These are phyloP conservation scores for Tetragonula carbonaria DNA, from an alignment of 2,888 invertebrate species.

Conservation along the genomic window DNA sequence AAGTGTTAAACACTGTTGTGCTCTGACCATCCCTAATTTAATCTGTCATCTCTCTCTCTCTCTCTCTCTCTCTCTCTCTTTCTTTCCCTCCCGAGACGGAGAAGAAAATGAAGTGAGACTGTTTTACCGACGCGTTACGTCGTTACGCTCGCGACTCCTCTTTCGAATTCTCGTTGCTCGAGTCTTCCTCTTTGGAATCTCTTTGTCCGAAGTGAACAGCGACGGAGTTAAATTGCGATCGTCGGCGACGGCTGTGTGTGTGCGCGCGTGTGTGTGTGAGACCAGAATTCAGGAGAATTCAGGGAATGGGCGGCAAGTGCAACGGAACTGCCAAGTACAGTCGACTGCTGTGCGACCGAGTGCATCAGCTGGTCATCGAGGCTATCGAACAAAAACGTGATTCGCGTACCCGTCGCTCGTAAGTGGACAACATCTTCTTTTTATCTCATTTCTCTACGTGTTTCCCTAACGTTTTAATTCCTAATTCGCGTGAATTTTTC, in stretches of 20 bases:
- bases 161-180: conserved; percentile 13
- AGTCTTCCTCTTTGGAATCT: conserved; percentile 15
- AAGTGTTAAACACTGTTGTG: not conserved
- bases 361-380: conserved; percentile 46
- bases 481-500: not conserved
- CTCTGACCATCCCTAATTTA: not conserved
- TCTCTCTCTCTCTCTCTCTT: too few species aligned
- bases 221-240: conserved; percentile 53
- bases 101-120: not conserved
- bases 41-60: too few species aligned
- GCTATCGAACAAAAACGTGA: conserved; percentile 10
- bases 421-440: conserved; percentile 30
- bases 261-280: conserved; percentile 39
- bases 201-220: conserved; percentile 56
- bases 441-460: not conserved
- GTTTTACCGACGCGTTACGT: not conserved
- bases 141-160: not conserved
- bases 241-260: not conserved
- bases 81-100: too few species aligned
- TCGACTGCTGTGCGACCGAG: conserved; percentile 33
- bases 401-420: conserved; percentile 29
- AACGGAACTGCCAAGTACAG: conserved; percentile 28
- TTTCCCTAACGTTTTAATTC: not conserved
- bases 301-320: conserved; percentile 40
- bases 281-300: conserved; percentile 44